These are phyloP conservation scores for Melanostigma gelatinosum DNA, from an alignment of 2,113 vertebrate species.

Conservation along the genomic window DNA sequence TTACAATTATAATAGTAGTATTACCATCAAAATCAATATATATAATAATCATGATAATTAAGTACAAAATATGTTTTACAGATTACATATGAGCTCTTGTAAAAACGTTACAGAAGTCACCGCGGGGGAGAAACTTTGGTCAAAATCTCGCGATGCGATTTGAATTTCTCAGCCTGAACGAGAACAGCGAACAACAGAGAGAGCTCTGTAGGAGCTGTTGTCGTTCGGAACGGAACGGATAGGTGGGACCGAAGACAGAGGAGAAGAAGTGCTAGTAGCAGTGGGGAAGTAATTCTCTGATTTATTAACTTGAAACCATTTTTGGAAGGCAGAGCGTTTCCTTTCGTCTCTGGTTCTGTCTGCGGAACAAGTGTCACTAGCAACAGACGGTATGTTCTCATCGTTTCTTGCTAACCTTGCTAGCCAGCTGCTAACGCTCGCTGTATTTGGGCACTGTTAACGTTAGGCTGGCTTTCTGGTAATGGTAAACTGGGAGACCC, in stretches of 20 bases:
- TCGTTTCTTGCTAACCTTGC: conserved; percentile 60
- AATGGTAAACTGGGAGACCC: conserved; percentile 1
- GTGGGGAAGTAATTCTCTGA: conserved; percentile 25
- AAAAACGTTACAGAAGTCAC: not conserved
- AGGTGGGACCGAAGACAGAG: conserved; percentile 65
- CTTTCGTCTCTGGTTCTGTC: conserved; percentile 19
- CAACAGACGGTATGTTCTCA: conserved; percentile 77
- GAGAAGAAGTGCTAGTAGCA: conserved; percentile 38
- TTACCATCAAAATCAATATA: not conserved
- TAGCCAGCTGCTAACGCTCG: conserved; percentile 67
- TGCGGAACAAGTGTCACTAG: conserved; percentile 57
- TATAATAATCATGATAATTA: not conserved
- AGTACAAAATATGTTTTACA: not conserved
- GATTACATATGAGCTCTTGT: not conserved
- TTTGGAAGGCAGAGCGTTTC: conserved; percentile 5
- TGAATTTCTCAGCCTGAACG: conserved; percentile 69
- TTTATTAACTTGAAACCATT: not conserved
- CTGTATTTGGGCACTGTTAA: conserved; percentile 35
- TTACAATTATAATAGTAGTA: not conserved
- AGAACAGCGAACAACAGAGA: conserved; percentile 69
- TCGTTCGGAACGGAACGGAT: conserved; percentile 54
- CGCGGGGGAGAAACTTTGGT: not conserved
- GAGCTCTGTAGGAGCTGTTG: conserved; percentile 52
- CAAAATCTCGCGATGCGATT: conserved; percentile 76
- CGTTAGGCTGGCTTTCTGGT: conserved; percentile 26